phyloP scores from a whole-genome alignment of 2,113 vertebrate genomes.

The Sphyrna mokarran region DNA sequence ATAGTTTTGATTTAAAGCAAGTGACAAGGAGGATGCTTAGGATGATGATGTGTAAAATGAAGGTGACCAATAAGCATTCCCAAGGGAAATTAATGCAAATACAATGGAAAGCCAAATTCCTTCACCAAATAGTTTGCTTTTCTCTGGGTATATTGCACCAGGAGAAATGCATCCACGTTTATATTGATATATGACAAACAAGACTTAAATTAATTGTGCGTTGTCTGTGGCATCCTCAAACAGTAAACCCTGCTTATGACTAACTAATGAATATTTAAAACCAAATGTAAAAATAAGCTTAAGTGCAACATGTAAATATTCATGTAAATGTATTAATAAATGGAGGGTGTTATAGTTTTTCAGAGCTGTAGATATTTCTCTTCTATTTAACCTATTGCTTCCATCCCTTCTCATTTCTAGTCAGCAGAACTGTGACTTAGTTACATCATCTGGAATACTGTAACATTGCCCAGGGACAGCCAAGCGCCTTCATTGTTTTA shows the following conservation, averaged over 20 bases:
- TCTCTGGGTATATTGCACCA: background rate
- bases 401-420: background rate
- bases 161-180: background rate
- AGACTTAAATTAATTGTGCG: background rate
- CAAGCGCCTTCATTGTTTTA: background rate
- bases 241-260: background rate
- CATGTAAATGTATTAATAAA: background rate
- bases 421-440: background rate
- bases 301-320: background rate
- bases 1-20: background rate
- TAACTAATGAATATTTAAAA: background rate
- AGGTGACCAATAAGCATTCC: constrained; percentile 10
- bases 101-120: background rate
- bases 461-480: background rate
- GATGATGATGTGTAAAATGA: constrained; percentile 25
- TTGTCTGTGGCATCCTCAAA: background rate
- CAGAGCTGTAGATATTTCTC: background rate
- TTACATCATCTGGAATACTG: background rate
- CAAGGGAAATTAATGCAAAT: background rate
- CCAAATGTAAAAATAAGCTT: background rate
- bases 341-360: background rate
- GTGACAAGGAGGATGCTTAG: background rate
- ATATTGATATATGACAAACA: background rate
- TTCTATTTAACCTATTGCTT: background rate
- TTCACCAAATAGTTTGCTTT: background rate